Conservation (phyloP, 2,888 invertebrate species). For the Hypomecis punctinalis region DNA sequence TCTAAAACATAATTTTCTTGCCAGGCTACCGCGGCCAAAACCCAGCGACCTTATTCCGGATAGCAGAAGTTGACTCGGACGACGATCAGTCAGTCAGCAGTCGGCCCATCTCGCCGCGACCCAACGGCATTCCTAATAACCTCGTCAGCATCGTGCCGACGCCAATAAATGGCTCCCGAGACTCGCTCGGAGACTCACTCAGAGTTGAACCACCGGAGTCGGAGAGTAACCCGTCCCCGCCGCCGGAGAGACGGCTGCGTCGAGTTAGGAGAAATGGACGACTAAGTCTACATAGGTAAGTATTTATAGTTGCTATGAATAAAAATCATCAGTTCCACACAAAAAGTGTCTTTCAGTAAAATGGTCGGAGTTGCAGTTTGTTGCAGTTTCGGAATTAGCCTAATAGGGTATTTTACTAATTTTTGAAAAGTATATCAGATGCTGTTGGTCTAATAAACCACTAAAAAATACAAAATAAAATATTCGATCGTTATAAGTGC, state of each 20-base stretch:
- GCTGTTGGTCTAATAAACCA: no score
- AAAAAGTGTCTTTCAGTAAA: no score
- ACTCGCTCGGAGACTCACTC: slow-evolving; percentile 70
- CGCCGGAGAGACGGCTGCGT: slow-evolving; percentile 61
- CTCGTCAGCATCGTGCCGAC: slow-evolving; percentile 85
- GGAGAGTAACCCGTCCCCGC: slow-evolving; percentile 55
- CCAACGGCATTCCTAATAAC: slow-evolving; percentile 64
- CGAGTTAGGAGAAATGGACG: slow-evolving; percentile 66
- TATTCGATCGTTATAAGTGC: no score
- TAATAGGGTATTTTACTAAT: no score
- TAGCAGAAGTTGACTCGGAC: slow-evolving; percentile 86
- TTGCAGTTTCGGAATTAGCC: no score
- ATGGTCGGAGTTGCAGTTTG: no score
- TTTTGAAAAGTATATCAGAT: no score
- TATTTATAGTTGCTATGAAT: no score
- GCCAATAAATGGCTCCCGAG: slow-evolving; percentile 84
- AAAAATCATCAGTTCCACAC: no score
- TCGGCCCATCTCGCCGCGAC: slow-evolving; percentile 69
- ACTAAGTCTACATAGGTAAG: slow-evolving; percentile 50
- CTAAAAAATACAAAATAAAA: no score
- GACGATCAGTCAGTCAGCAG: slow-evolving; percentile 83
- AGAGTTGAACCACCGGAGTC: slow-evolving; percentile 63
- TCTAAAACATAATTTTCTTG: slow-evolving; percentile 5
- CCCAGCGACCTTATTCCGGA: slow-evolving; percentile 74
- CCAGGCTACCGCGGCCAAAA: slow-evolving; percentile 79